Conservation (phyloP, 2,113 vertebrate species). For the Cnemophilus loriae region DNA sequence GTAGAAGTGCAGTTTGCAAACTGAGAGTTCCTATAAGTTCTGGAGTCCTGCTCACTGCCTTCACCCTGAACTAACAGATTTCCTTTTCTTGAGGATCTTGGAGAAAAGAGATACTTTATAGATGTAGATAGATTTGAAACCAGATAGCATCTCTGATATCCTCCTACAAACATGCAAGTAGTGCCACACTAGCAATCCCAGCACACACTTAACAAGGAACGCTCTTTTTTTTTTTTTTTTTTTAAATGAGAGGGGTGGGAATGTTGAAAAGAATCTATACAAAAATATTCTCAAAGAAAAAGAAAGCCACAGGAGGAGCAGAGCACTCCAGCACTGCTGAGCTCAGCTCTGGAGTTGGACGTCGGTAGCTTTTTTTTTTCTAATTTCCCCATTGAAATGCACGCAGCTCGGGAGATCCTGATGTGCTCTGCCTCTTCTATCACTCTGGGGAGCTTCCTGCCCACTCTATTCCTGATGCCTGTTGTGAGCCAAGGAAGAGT, state of each 20-base stretch:
- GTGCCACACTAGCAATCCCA: neutral
- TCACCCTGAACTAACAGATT: neutral
- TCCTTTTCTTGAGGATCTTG: neutral
- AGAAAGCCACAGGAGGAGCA: neutral
- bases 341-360: neutral
- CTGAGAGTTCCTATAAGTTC: neutral
- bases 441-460: neutral
- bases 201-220: neutral
- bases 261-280: neutral
- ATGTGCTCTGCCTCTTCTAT: neutral
- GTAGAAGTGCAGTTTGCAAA: neutral
- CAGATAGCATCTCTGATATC: neutral
- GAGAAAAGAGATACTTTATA: neutral
- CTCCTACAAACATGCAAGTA: neutral
- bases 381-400: neutral
- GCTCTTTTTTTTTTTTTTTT: neutral
- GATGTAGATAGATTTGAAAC: neutral
- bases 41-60: neutral
- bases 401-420: neutral
- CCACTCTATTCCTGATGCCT: slow-evolving; percentile 12
- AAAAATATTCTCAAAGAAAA: neutral
- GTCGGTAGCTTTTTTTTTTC: neutral
- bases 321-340: neutral
- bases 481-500: slow-evolving; percentile 36
- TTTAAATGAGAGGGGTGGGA: neutral